A percentile compares a stretch with the other conserved stretches of the same genome.
Conservation (phyloP, 2,888 invertebrate species). For the Steinernema hermaphroditum region DNA sequence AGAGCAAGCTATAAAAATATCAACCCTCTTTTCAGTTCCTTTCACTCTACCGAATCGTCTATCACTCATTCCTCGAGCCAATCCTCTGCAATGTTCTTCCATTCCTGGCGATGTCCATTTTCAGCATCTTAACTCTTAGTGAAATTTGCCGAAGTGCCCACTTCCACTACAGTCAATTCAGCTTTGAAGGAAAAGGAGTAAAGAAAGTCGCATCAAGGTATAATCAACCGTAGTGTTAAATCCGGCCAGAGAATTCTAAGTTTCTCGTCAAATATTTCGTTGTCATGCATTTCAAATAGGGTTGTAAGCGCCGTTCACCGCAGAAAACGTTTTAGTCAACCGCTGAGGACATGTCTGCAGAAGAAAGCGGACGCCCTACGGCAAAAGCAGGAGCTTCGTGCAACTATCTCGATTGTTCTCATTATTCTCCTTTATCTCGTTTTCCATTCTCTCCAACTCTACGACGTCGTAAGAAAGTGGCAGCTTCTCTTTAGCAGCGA, state of each 20-base stretch:
- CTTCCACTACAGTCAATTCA: conserved; percentile 46
- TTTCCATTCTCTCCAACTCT: conserved; percentile 62
- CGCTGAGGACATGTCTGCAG: conserved; percentile 48
- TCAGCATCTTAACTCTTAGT: conserved; percentile 59
- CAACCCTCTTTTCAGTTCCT: conserved; percentile 48
- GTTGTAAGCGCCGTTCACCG: no score
- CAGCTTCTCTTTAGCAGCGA: conserved; percentile 57
- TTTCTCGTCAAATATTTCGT: no score
- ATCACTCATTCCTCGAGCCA: conserved; percentile 64
- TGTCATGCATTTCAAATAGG: no score
- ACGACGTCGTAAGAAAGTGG: conserved; percentile 62
- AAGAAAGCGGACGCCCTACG: conserved; percentile 55
- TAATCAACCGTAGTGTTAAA: no score
- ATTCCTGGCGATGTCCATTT: conserved; percentile 61
- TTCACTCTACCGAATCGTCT: conserved; percentile 61
- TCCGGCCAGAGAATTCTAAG: no score
- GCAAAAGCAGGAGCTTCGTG: conserved; percentile 60
- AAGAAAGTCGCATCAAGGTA: conserved; percentile 14
- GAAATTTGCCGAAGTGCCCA: conserved; percentile 62
- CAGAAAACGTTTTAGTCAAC: conserved; percentile 49
- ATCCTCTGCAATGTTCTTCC: conserved; percentile 61
- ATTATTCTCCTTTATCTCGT: conserved; percentile 64
- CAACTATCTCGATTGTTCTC: conserved; percentile 60
- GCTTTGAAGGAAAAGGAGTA: conserved; percentile 34
- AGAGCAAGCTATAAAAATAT: no score